Evolutionary conservation across 2,113 vertebrate species (phyloP), one percentile per base, ranked within the genome.

Genomic region (Pseudorasbora parva): DNA sequence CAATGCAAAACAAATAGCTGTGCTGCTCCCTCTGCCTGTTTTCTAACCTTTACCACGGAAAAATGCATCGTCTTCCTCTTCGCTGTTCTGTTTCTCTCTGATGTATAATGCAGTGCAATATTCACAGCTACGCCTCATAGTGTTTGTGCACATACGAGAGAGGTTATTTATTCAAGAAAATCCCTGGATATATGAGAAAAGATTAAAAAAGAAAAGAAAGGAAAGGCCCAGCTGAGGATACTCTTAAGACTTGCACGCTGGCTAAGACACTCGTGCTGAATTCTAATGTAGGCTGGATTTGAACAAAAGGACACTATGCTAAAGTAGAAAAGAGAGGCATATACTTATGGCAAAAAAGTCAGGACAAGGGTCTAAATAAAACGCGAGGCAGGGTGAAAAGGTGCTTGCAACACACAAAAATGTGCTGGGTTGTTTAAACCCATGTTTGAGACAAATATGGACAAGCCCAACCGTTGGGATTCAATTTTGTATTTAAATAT

Each of bases 41-140:
- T 80, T 82, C 47, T 90, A 89, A 93, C 91, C 91, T 92, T 92
- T 90, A 89, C 78, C 64, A 82, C 88, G 68, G 84, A 87, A 92
- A 89, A 89, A 87, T 86, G 89, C 85, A 79, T 74, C 72, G 57
- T 71, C 45, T 74, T 80, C 59, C 78, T 49, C 59, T 51, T 23
- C 27, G 4, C 37, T 51, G 60, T 47, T 45, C 56, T 80, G 77
- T 71, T 69, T 30, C 49, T 80, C 47, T 57, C 80, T 84, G 91
- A 90, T 90, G 74, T 80, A 73, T 80, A 83, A 84, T 51, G 72
- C 78, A 84, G 78, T 17, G 14, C 78, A 49, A 27, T 59, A 45
- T 85, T 85, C 85, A 76, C 77, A 77, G 84, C 86, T 82, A 82
- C 23, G 51, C 74, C 80, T 81, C 78, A 75, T 62, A 41, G 85